Conservation (phyloP, 2,113 vertebrate genomes). For the Marmota flaviventris region DNA sequence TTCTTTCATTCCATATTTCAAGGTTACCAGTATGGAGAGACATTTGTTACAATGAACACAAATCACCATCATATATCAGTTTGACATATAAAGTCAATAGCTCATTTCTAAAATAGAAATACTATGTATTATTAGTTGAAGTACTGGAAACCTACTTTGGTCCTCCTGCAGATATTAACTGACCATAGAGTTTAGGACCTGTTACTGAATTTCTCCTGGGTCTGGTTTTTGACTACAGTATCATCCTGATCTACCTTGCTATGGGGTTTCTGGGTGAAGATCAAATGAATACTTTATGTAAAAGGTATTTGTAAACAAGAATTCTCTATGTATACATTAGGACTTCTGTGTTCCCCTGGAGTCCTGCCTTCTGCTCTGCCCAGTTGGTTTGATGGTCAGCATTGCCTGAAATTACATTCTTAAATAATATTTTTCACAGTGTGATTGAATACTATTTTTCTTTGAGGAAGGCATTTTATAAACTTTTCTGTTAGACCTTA, state of each 20-base stretch:
- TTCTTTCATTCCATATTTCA: constrained; percentile 25
- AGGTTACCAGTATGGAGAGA: not conserved
- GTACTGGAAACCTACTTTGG: not conserved
- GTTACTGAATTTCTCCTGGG: not conserved
- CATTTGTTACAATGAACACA: constrained; percentile 31
- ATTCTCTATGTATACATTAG: not conserved
- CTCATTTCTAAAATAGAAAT: not conserved
- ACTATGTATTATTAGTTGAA: not conserved
- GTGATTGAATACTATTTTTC: not conserved
- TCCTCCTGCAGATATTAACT: not conserved
- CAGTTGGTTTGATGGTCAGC: not conserved
- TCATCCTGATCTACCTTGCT: not conserved
- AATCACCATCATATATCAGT: constrained; percentile 16
- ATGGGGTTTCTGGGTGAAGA: not conserved
- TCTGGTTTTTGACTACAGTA: not conserved
- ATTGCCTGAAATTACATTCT: not conserved
- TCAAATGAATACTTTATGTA: not conserved
- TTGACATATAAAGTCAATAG: not conserved
- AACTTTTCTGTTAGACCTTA: constrained; percentile 64
- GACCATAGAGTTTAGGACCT: not conserved
- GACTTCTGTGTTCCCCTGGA: not conserved
- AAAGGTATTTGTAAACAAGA: not conserved
- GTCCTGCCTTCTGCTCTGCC: not conserved
- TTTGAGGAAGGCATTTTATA: constrained; percentile 77
- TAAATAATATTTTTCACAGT: constrained; percentile 2